These are phyloP conservation scores for Mobula hypostoma DNA, from an alignment of 2,113 vertebrate species.

Conservation along the genomic window DNA sequence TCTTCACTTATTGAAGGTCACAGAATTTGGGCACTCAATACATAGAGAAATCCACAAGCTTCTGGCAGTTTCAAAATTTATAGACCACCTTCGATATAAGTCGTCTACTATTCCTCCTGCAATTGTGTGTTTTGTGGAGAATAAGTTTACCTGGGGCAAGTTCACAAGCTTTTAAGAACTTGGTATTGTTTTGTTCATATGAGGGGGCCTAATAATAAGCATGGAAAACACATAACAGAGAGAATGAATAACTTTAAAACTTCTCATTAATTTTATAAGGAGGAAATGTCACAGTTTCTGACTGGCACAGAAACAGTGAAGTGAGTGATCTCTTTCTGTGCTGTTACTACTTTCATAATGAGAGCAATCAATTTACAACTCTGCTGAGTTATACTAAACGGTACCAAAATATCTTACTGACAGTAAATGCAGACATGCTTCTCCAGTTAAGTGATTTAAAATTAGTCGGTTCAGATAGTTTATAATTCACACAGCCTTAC, in stretches of 20 bases:
- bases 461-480: neutral
- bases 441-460: neutral
- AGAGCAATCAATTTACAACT: neutral
- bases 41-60: neutral
- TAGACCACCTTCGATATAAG: neutral
- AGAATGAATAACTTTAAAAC: neutral
- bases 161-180: neutral
- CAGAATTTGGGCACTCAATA: neutral
- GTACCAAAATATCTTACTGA: neutral
- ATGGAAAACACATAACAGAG: neutral
- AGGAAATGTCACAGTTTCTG: too few species aligned
- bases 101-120: neutral
- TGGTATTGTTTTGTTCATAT: neutral
- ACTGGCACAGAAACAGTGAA: too few species aligned
- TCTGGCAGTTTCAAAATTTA: neutral
- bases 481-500: neutral
- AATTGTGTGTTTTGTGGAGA: neutral
- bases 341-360: neutral
- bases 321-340: too few species aligned
- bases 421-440: neutral
- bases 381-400: neutral
- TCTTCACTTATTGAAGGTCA: neutral
- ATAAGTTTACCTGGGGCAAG: neutral
- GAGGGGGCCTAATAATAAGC: neutral
- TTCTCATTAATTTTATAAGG: neutral